Base-by-base conservation (phyloP, 2,888 invertebrate genomes). In the Caenorhabditis sp. region DNA sequence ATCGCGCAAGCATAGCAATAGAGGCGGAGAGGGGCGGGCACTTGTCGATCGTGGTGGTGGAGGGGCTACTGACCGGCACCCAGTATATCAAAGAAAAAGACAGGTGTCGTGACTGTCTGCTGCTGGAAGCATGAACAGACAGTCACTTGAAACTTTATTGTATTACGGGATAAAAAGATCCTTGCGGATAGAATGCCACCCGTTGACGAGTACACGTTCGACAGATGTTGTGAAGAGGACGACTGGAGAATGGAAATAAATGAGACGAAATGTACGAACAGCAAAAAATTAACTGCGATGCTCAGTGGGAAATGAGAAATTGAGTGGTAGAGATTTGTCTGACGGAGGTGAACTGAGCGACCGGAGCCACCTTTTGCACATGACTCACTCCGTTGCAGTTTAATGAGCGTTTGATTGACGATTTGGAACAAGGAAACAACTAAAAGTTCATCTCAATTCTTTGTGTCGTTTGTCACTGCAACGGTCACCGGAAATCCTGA, bases 261-360 rank as follows among this genome's bases (percentile, higher is more conserved):
- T 28, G 50, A 37, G 24, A 71, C 53, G 50, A 50, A 61, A 50
- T 18, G 55, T 26, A 51, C 51, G 35, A 58, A 40, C 24, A 58
- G 35, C 40, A 50, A 74, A 74, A 74, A 74, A 74, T 65, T 65
- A 74, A 74, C 74, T 67, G 53, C 70, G 35, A 60, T 58, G 74
- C 58, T 51, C 58, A 74, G 65, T 74, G 60, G 65, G 74, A 74
- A 65, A 64, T 74, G 56, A 13, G 40, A 40, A 40, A 11, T 13
- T 8, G 13, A 13, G 6, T 11, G 35, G 37, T 67, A 61, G 58
- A 58, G 28, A 70, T 40, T 58, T 58, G 58, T 58, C 35, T 2
- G 26, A 26, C 4, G 32, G 32, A 32, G 32, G 9, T 40, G 2
- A 32, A 40, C 37, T 13, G 6, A 35, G 51, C n/a, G 53, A 67